Percentiles rank a stretch among this genome's conserved stretches.
Evolutionary conservation across 2,113 vertebrate genomes (phyloP).

Genomic region (Equus przewalskii): DNA sequence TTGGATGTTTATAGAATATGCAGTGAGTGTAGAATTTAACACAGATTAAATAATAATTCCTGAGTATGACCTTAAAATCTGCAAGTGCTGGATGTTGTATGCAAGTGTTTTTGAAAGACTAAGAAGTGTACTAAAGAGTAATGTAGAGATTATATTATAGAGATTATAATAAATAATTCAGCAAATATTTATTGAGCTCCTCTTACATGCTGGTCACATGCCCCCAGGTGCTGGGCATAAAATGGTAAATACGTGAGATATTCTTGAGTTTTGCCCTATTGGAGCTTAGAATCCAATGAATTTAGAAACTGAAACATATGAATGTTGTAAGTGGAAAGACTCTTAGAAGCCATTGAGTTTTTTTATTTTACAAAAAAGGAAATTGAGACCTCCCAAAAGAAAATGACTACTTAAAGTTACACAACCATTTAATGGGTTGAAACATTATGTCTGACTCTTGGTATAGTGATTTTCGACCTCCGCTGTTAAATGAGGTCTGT

Average conservation of each 20-base stretch:
- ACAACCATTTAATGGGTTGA: neutral
- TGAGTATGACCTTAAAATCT: slow-evolving; percentile 10
- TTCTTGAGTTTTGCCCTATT: neutral
- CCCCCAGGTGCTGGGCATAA: neutral
- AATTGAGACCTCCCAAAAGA: neutral
- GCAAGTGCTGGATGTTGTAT: neutral
- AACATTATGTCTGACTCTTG: neutral
- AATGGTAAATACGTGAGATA: neutral
- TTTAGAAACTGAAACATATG: slow-evolving; percentile 24
- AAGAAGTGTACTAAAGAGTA: slow-evolving; percentile 30
- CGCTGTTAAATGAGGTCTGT: neutral
- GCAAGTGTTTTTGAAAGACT: neutral
- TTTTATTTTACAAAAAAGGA: slow-evolving; percentile 23
- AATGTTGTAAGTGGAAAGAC: neutral
- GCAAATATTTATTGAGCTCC: neutral
- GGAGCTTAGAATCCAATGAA: neutral
- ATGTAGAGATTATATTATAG: neutral
- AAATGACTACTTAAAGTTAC: neutral
- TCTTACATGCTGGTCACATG: neutral
- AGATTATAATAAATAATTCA: slow-evolving; percentile 53
- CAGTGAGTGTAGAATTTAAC: neutral
- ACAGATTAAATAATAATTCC: slow-evolving; percentile 37
- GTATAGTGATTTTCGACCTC: neutral
- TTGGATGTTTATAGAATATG: slow-evolving; percentile 30
- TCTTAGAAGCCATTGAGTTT: neutral